Percentiles rank a stretch among this genome's conserved stretches.
Evolutionary conservation across 2,797 vertebrate species (phyloP).

Genomic region (Spinus olivaceus): DNA sequence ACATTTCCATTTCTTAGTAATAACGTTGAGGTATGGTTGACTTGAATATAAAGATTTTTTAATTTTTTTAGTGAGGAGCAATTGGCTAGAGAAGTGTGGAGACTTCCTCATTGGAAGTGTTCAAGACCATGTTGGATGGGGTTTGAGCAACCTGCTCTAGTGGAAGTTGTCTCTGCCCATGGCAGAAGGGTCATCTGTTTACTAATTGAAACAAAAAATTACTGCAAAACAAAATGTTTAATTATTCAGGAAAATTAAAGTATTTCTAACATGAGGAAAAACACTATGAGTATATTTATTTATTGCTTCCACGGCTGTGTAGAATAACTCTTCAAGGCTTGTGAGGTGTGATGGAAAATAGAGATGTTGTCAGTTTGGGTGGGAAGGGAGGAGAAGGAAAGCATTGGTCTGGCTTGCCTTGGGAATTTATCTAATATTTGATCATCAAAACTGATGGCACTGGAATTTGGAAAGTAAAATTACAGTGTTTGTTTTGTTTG

Average conservation of each 20-base stretch:
- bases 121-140: not conserved
- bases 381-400: not conserved
- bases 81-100: not conserved
- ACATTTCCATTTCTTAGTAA: not conserved
- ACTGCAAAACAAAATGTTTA: not conserved
- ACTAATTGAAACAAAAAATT: not conserved
- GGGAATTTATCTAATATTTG: not conserved
- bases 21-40: not conserved
- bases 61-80: too few relatives aligned
- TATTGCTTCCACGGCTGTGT: not conserved
- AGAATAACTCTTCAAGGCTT: not conserved
- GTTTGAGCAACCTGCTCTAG: not conserved
- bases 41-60: not conserved
- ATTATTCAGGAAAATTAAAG: not conserved
- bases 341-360: not conserved
- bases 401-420: not conserved
- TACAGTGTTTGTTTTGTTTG: not conserved
- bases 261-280: not conserved
- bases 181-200: not conserved
- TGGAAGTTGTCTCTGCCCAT: not conserved
- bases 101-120: fast-evolving
- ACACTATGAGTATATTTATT: not conserved
- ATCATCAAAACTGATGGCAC: not conserved
- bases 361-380: not conserved
- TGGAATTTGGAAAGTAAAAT: not conserved